phyloP scores from a whole-genome alignment of 2,797 vertebrate genomes.

The Hipposideros larvatus region DNA sequence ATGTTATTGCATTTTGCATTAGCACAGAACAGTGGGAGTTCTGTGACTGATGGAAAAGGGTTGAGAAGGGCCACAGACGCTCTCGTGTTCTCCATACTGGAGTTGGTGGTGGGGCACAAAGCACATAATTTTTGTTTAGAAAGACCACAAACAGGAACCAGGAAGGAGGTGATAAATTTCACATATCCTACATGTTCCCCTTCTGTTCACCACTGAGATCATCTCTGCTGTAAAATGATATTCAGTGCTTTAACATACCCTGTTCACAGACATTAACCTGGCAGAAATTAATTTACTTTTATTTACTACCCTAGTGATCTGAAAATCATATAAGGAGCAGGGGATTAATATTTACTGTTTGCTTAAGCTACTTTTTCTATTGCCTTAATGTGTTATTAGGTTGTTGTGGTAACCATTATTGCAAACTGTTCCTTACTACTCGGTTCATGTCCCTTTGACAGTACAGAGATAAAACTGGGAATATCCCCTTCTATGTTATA shows the following conservation, averaged over 20 bases:
- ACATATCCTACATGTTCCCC: background rate
- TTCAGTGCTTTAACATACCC: background rate
- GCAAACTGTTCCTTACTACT: background rate
- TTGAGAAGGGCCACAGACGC: conserved; percentile 68
- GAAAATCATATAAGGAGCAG: background rate
- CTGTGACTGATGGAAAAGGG: conserved; percentile 75
- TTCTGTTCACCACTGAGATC: conserved; percentile 52
- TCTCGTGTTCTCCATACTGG: conserved; percentile 60
- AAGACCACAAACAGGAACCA: conserved; percentile 47
- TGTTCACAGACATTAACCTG: conserved; percentile 13
- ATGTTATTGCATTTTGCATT: conserved; percentile 83
- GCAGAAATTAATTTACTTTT: conserved; percentile 66
- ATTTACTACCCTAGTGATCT: conserved; percentile 41
- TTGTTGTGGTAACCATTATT: background rate
- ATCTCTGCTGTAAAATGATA: conserved; percentile 43
- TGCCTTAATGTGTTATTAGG: background rate
- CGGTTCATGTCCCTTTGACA: background rate
- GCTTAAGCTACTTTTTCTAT: background rate
- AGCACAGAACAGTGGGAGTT: conserved; percentile 79
- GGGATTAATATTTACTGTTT: background rate
- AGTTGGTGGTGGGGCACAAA: conserved; percentile 48
- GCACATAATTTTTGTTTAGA: conserved; percentile 65
- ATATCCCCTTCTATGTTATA: background rate
- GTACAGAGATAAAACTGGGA: background rate
- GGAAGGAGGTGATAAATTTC: conserved; percentile 48